These are phyloP conservation scores for Sinohyriopsis cumingii DNA, from an alignment of 2,888 invertebrate species.

Conservation along the genomic window DNA sequence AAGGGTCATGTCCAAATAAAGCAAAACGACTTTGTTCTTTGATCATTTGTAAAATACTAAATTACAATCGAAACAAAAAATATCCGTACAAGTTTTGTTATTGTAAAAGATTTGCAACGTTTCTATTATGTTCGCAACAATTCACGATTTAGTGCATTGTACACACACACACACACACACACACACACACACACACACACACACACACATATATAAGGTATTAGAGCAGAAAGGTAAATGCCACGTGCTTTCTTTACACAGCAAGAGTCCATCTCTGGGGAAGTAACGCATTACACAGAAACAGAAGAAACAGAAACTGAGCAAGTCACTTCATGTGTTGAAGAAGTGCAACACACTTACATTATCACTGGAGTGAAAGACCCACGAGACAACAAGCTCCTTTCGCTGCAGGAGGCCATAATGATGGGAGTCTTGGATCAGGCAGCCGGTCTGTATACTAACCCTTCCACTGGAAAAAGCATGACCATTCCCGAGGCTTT, in stretches of 20 bases:
- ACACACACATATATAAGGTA: too few species aligned
- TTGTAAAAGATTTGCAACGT: too few species aligned
- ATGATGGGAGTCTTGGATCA: slow-evolving; percentile 61
- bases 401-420: slow-evolving; percentile 64
- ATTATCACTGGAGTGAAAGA: slow-evolving; percentile 57
- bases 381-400: slow-evolving; percentile 40
- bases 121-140: too few species aligned
- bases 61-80: too few species aligned
- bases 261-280: slow-evolving; percentile 22
- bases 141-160: too few species aligned
- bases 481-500: slow-evolving; percentile 65
- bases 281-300: slow-evolving; percentile 28
- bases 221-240: too few species aligned
- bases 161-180: too few species aligned
- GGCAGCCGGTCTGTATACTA: slow-evolving; percentile 44
- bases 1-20: too few species aligned
- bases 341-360: slow-evolving; percentile 65
- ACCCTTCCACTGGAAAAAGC: slow-evolving; percentile 51
- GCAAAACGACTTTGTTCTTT: too few species aligned
- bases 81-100: too few species aligned
- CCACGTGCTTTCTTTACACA: not conserved
- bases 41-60: too few species aligned
- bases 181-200: too few species aligned
- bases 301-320: slow-evolving; percentile 52
- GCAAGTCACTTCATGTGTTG: slow-evolving; percentile 59